phyloP scores from a whole-genome alignment of 2,888 invertebrate species.

The Mythimna impura region DNA sequence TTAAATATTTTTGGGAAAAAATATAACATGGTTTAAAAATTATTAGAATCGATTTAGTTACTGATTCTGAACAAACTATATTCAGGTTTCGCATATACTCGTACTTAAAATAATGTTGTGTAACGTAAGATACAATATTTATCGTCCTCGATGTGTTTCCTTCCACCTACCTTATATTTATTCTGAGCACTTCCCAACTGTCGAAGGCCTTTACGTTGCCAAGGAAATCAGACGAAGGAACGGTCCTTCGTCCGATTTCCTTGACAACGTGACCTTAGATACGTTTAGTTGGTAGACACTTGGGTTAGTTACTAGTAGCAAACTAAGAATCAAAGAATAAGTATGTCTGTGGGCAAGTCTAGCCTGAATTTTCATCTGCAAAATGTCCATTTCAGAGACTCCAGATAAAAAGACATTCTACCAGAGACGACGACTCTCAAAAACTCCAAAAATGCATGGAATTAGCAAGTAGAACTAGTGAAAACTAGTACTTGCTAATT shows the following conservation, averaged over 20 bases:
- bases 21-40: too few relatives aligned
- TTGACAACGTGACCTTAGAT: not conserved
- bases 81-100: too few relatives aligned
- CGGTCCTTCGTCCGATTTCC: not conserved
- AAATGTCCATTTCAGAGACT: not conserved
- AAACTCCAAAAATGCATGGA: not conserved
- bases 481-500: too few relatives aligned
- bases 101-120: too few relatives aligned
- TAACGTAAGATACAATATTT: conserved; percentile 21
- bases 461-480: too few relatives aligned
- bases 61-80: too few relatives aligned
- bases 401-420: not conserved
- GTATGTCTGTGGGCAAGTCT: not conserved
- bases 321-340: not conserved
- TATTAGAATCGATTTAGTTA: too few relatives aligned
- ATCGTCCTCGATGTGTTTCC: conserved; percentile 12
- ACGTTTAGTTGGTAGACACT: not conserved
- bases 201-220: conserved; percentile 1
- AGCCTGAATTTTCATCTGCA: not conserved
- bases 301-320: not conserved
- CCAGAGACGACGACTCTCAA: not conserved
- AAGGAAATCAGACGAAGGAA: too few relatives aligned
- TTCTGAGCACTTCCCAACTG: not conserved
- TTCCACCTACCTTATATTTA: conserved; percentile 18
- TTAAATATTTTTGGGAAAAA: too few relatives aligned